These are phyloP conservation scores for Ahaetulla prasina DNA, from an alignment of 2,113 vertebrate genomes.

Conservation along the genomic window DNA sequence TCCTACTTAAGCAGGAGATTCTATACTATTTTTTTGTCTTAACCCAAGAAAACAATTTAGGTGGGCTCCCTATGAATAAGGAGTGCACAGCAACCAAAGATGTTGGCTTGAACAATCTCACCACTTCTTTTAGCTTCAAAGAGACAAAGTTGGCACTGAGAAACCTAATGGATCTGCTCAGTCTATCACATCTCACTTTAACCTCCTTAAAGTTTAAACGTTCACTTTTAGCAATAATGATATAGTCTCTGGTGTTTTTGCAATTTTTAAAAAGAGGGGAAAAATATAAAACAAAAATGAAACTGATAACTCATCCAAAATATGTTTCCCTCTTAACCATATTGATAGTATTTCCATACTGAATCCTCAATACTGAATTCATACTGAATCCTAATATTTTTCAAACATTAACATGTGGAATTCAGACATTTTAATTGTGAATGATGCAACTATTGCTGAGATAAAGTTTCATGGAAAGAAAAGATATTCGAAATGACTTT, in stretches of 20 bases:
- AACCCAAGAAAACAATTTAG: conserved; percentile 52
- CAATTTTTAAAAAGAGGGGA: accelerated
- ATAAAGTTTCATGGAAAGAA: not conserved
- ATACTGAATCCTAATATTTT: not conserved
- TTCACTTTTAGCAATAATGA: not conserved
- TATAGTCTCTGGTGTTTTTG: not conserved
- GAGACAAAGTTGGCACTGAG: conserved; percentile 2
- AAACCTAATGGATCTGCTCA: conserved; percentile 44
- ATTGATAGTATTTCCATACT: not conserved
- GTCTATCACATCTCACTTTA: conserved; percentile 40
- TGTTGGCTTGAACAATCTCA: not conserved
- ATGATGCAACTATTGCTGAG: not conserved
- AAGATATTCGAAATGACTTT: not conserved
- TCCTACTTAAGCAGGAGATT: not conserved
- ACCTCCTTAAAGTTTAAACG: conserved; percentile 3
- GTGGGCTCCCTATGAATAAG: conserved; percentile 48
- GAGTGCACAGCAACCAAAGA: conserved; percentile 44
- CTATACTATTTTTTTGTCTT: conserved; percentile 11
- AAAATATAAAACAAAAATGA: not conserved
- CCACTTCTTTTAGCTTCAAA: not conserved
- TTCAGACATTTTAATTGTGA: not conserved
- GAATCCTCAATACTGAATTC: too few species aligned
- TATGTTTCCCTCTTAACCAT: not conserved
- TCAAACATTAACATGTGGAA: not conserved
- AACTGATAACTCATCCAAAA: not conserved